phyloP scores from a whole-genome alignment of 1,140 invertebrate species.

The Amyelois transitella region DNA sequence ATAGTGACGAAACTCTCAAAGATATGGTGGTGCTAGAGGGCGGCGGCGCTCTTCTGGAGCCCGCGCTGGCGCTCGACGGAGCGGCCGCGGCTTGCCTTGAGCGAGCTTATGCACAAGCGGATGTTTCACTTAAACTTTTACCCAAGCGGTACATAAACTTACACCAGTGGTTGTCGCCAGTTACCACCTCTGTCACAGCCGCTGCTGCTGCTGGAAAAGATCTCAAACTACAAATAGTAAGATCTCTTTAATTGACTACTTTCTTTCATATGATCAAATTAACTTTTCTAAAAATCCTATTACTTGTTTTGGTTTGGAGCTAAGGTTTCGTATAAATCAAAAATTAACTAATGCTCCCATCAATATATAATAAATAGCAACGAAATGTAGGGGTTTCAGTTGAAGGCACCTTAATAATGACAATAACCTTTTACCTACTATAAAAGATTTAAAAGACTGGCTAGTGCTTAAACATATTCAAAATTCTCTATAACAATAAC shows the following conservation, averaged over 20 bases:
- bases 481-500: no score
- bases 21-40: conserved; percentile 84
- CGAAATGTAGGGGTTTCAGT: no score
- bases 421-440: no score
- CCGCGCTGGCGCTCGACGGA: conserved; percentile 67
- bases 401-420: no score
- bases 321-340: no score
- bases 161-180: conserved; percentile 89
- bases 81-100: conserved; percentile 76
- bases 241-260: conserved; percentile 11
- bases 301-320: no score
- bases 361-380: no score
- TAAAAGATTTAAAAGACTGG: no score
- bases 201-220: conserved; percentile 78
- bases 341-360: no score
- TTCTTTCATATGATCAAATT: no score
- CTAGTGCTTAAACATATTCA: no score
- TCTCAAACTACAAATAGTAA: conserved; percentile 83
- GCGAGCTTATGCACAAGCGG: conserved; percentile 84
- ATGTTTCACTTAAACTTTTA: conserved; percentile 88
- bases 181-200: conserved; percentile 71
- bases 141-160: conserved; percentile 91
- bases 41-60: conserved; percentile 75
- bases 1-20: conserved; percentile 29
- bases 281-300: no score